Conservation (phyloP, 2,797 vertebrate species). For the Peromyscus aztecus region DNA sequence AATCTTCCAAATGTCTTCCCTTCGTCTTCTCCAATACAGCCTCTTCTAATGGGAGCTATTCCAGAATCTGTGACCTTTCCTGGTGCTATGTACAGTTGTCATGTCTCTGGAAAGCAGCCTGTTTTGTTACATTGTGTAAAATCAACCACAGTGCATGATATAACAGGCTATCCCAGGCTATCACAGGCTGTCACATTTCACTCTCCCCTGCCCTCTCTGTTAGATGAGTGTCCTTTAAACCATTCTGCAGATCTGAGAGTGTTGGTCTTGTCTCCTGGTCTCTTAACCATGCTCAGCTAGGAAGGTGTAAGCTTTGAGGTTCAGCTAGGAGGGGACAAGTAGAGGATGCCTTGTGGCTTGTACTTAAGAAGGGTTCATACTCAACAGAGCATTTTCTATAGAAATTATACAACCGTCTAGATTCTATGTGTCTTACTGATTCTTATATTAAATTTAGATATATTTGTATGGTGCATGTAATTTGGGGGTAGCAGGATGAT, state of each 20-base stretch:
- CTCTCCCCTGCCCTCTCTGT: background rate
- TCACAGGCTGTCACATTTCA: background rate
- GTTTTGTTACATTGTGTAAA: background rate
- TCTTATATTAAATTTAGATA: too few species aligned
- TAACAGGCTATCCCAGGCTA: background rate
- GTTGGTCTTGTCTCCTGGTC: too few species aligned
- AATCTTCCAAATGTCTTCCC: background rate
- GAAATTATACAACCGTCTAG: background rate
- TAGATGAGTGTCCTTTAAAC: too few species aligned
- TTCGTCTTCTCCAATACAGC: background rate
- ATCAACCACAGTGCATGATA: background rate
- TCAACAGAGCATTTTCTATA: background rate
- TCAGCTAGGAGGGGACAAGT: background rate
- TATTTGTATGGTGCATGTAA: background rate
- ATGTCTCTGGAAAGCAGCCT: too few species aligned
- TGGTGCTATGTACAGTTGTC: background rate
- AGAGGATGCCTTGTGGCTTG: background rate
- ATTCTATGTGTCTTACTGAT: background rate
- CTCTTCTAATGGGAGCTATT: background rate
- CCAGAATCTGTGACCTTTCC: background rate
- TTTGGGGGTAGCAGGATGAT: background rate
- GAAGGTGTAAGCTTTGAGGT: background rate
- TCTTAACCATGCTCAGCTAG: background rate
- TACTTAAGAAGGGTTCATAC: background rate
- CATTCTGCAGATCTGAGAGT: background rate